Percentiles rank a stretch among this genome's conserved stretches.
phyloP scores from a whole-genome alignment of 2,888 invertebrate species.

The Drosophila flavopinicola region DNA sequence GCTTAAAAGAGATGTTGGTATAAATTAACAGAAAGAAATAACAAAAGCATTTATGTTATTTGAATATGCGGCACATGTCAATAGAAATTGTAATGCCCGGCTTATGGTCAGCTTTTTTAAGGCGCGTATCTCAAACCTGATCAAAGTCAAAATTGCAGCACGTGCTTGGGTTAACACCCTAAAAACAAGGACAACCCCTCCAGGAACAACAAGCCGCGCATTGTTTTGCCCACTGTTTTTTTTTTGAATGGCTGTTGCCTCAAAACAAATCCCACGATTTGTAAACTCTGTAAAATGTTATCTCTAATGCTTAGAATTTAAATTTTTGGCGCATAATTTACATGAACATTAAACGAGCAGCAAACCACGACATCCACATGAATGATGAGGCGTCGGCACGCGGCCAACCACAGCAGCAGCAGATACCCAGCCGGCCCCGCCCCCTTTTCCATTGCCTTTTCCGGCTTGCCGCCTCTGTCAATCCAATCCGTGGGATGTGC shows the following conservation, averaged over 20 bases:
- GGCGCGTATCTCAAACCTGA: not conserved
- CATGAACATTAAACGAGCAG: conserved; percentile 70
- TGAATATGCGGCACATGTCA: conserved; percentile 17
- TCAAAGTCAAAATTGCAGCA: conserved; percentile 32
- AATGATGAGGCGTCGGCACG: conserved; percentile 78
- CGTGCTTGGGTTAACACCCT: conserved; percentile 48
- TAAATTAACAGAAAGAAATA: not conserved
- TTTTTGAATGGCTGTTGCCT: conserved; percentile 42
- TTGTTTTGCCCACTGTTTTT: conserved; percentile 39
- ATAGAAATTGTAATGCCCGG: conserved; percentile 32
- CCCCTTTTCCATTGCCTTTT: conserved; percentile 7
- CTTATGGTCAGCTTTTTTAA: conserved; percentile 23
- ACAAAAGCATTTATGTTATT: too few species aligned
- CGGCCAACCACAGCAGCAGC: conserved; percentile 74
- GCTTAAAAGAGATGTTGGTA: not conserved
- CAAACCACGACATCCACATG: conserved; percentile 60
- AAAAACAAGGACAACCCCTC: conserved; percentile 5
- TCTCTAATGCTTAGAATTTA: conserved; percentile 72
- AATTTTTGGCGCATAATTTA: conserved; percentile 80
- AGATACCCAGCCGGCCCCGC: conserved; percentile 45
- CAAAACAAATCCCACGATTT: conserved; percentile 71
- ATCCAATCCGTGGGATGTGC: conserved; percentile 60
- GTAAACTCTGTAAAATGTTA: conserved; percentile 73
- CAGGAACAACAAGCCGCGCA: conserved; percentile 13
- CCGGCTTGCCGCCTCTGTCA: conserved; percentile 27